Percentiles rank a stretch among this genome's conserved stretches.
phyloP scores from a whole-genome alignment of 1,140 invertebrate species.

The Micrasema minimum region DNA sequence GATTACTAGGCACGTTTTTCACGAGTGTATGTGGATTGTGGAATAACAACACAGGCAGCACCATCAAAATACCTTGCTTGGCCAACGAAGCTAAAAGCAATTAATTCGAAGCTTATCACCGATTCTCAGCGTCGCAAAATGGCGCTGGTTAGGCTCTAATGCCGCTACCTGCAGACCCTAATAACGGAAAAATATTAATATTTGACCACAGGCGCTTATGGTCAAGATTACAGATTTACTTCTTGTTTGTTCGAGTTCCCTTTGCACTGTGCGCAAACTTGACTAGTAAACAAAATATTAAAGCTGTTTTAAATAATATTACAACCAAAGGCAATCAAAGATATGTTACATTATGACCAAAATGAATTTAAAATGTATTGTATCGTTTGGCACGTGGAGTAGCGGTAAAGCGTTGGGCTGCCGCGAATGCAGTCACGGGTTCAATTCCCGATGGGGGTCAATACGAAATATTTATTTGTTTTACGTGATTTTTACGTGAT shows the following conservation, averaged over 20 bases:
- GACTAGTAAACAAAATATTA: neutral
- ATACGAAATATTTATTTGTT: no score
- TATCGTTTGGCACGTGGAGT: no score
- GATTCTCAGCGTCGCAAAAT: neutral
- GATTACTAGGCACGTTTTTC: no score
- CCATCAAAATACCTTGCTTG: conserved; percentile 11
- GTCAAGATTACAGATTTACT: conserved; percentile 5
- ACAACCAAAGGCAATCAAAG: neutral
- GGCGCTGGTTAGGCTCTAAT: no score
- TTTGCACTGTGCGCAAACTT: neutral
- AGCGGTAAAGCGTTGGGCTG: no score
- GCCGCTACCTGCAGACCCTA: conserved; percentile 6
- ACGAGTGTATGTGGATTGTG: no score
- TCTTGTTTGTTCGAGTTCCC: conserved; percentile 1
- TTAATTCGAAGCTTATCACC: conserved; percentile 23
- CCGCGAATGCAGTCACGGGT: no score
- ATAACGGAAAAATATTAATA: conserved; percentile 29
- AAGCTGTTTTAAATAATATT: neutral
- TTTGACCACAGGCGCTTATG: conserved; percentile 12
- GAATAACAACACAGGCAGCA: no score
- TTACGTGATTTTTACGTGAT: no score
- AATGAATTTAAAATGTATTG: no score
- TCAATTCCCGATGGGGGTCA: no score
- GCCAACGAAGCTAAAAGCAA: conserved; percentile 10
- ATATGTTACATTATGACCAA: neutral